Base-by-base conservation (phyloP, 2,888 invertebrate species). In the Gastracanthus pulcherrimus region DNA sequence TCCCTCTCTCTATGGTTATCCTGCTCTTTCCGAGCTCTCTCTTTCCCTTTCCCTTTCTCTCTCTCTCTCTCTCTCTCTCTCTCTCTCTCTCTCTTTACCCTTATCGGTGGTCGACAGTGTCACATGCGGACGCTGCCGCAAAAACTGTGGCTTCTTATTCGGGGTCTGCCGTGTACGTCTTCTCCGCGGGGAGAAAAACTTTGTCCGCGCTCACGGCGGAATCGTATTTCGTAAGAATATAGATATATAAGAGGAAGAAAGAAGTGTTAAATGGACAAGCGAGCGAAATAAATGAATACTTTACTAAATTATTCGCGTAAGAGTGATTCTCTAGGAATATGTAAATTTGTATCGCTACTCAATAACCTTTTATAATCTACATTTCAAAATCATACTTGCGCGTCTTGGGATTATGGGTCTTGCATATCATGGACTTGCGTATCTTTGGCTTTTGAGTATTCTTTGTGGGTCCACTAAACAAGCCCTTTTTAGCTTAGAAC, bases 81-180 rank as follows among this genome's bases (percentile, higher is more conserved):
- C 41, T 19, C 45, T 62, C 29, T 26, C 19, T 70, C 76, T 9
- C 16, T 41, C 41, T 2, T 41, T 41, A n/a, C 41, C 82, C 86
- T 87, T 87, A 87, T 87, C 87, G 85, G 84, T 74, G 60, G 84
- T 67, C 80, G 82, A 58, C 82, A 82, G 70, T 31, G 55, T 23
- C n/a, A n/a, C n/a, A n/a, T n/a, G n/a, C n/a, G n/a, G n/a, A 9
- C 29, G 23, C n/a, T 3, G 19, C 23, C 29, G 76, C 76, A 76
- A 80, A 80, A 80, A 67, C 67, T 36, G 62, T 11, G 66, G 26
- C n/a, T 62, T 26, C 66, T 19, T 19, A 7, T 19, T 7, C 11
- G 11, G 26, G 11, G 9, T 41, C 16, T 41, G 41, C n/a, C n/a
- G n/a, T n/a, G 41, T 13, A 9, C 55, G 55, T 23, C 55, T 55